Evolutionary conservation across 2,113 vertebrate genomes (phyloP).

Genomic region (Stercorarius parasiticus): DNA sequence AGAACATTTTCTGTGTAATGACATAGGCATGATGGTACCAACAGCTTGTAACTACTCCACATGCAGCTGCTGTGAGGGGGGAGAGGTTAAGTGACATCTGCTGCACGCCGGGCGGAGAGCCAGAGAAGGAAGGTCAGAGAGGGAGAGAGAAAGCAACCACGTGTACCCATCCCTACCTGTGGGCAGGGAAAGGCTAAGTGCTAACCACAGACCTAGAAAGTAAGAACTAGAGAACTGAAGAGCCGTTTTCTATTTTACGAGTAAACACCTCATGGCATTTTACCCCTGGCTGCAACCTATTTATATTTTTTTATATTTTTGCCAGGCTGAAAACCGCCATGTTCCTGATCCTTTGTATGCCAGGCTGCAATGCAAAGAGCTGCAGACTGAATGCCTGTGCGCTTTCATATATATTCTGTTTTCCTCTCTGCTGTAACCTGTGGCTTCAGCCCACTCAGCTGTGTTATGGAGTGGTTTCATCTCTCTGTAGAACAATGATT

Average conservation of each 20-base stretch:
- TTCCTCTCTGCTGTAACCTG: not conserved
- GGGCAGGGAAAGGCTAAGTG: not conserved
- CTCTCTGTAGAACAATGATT: not conserved
- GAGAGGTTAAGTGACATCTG: not conserved
- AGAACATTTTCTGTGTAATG: not conserved
- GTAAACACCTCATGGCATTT: not conserved
- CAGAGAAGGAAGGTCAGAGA: not conserved
- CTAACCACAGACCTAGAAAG: not conserved
- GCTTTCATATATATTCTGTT: not conserved
- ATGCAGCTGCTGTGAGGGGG: not conserved
- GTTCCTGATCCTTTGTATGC: not conserved
- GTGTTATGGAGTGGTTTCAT: not conserved
- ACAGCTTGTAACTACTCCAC: not conserved
- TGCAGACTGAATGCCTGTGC: not conserved
- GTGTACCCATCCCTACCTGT: fast-evolving
- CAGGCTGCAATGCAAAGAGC: not conserved
- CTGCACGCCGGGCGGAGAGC: not conserved
- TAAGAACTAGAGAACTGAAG: not conserved
- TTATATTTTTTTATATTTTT: not conserved
- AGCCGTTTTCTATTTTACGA: not conserved
- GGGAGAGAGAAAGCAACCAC: not conserved
- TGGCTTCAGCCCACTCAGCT: not conserved
- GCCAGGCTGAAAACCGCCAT: not conserved
- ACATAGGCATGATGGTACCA: not conserved
- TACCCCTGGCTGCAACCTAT: not conserved